Percentiles rank a stretch among this genome's conserved stretches.
These are phyloP conservation scores for Scelioninae gen. 1 DNA, from an alignment of 2,888 invertebrate species.

Conservation along the genomic window DNA sequence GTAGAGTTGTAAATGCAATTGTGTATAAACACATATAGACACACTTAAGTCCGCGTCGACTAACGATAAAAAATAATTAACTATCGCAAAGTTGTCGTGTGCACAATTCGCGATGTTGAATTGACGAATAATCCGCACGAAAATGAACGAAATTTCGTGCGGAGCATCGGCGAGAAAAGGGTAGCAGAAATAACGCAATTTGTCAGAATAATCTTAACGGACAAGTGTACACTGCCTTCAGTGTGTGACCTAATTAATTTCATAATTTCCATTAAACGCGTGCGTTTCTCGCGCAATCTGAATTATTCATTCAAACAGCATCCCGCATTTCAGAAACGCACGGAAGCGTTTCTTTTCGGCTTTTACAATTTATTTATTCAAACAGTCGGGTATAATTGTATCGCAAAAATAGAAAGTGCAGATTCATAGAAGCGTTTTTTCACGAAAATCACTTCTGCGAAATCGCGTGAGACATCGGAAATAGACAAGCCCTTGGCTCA, in stretches of 20 bases:
- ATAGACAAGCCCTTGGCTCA: constrained; percentile 55
- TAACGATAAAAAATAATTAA: constrained; percentile 47
- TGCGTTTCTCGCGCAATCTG: constrained; percentile 6
- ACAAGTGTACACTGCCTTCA: constrained; percentile 27
- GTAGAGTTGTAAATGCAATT: no score
- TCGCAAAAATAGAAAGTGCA: constrained; percentile 21
- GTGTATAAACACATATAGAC: constrained; percentile 22
- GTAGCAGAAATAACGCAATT: constrained; percentile 30
- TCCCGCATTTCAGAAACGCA: constrained; percentile 7
- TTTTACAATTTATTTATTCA: constrained; percentile 11
- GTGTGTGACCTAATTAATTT: constrained; percentile 50
- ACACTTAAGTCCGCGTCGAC: constrained; percentile 16
- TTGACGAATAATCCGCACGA: constrained; percentile 39
- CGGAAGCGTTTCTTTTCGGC: constrained; percentile 11
- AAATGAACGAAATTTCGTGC: constrained; percentile 32
- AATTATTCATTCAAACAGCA: constrained; percentile 29
- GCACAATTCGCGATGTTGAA: constrained; percentile 12
- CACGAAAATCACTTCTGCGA: constrained; percentile 43
- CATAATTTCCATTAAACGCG: constrained; percentile 33
- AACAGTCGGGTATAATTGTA: constrained; percentile 9
- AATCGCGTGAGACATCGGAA: constrained; percentile 61
- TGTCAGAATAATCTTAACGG: constrained; percentile 43
- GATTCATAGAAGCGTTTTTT: constrained; percentile 11
- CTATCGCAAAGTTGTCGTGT: constrained; percentile 12
- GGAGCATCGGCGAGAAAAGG: constrained; percentile 6